These are phyloP conservation scores for Enteromius radiatus DNA, from an alignment of 2,797 vertebrate species.

Conservation along the genomic window DNA sequence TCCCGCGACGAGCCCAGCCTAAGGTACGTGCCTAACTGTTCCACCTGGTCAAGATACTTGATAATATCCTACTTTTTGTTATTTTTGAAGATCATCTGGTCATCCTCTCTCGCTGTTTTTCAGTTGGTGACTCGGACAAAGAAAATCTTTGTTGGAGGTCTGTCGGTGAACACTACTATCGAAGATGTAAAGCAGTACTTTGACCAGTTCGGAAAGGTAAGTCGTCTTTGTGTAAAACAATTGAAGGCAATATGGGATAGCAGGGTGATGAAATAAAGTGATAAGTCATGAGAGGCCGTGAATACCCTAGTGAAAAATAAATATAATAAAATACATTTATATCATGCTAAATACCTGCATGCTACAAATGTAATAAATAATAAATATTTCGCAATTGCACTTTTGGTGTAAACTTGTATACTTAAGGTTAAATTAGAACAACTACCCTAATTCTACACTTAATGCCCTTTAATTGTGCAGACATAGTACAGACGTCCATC, in stretches of 20 bases:
- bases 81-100: constrained; percentile 6
- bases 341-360: too few species aligned
- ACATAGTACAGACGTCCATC: too few species aligned
- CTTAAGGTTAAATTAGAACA: too few species aligned
- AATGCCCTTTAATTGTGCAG: too few species aligned
- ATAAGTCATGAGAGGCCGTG: background rate
- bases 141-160: constrained; percentile 98
- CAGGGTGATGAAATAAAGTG: background rate
- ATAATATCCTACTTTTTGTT: constrained; percentile 21
- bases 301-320: too few species aligned
- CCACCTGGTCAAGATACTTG: constrained; percentile 2
- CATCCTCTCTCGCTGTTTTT: constrained; percentile 65
- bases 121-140: constrained; percentile 99
- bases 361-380: too few species aligned
- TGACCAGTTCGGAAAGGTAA: constrained; percentile 98
- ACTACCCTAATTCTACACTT: too few species aligned
- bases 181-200: constrained; percentile 99
- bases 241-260: background rate
- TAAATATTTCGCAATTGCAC: too few species aligned
- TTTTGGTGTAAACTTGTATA: too few species aligned
- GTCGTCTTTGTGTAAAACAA: constrained; percentile 49
- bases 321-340: too few species aligned
- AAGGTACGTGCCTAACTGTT: constrained; percentile 84
- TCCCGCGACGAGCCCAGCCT: constrained; percentile 96
- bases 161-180: constrained; percentile 97